Percentiles rank a stretch among this genome's conserved stretches.
These are phyloP conservation scores for Lasius platythorax DNA, from an alignment of 2,888 invertebrate genomes.

Conservation along the genomic window DNA sequence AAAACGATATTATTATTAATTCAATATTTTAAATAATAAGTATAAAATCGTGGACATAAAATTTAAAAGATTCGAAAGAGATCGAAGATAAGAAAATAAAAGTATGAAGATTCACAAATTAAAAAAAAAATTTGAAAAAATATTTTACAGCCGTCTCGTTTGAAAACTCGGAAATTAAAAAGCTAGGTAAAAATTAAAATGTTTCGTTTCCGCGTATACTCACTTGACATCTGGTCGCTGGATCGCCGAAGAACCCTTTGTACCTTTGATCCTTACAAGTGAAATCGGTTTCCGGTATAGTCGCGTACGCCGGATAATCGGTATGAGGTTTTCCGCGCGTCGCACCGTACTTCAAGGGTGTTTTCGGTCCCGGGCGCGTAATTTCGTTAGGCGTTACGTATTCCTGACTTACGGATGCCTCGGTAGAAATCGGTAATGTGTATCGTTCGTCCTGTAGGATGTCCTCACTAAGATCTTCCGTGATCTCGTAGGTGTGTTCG, in stretches of 20 bases:
- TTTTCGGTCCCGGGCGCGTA: slow-evolving; percentile 41
- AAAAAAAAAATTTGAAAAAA: background rate
- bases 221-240: slow-evolving; percentile 95
- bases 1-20: slow-evolving; percentile 53
- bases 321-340: slow-evolving; percentile 89
- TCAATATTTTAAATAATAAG: slow-evolving; percentile 30
- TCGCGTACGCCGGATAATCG: slow-evolving; percentile 93
- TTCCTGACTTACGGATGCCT: slow-evolving; percentile 59
- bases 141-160: background rate
- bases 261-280: slow-evolving; percentile 94
- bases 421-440: slow-evolving; percentile 70
- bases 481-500: slow-evolving; percentile 76
- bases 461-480: slow-evolving; percentile 75
- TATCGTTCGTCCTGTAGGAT: slow-evolving; percentile 74
- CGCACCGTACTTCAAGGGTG: slow-evolving; percentile 82
- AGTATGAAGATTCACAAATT: background rate
- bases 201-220: slow-evolving; percentile 1
- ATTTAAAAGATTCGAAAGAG: background rate
- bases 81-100: background rate
- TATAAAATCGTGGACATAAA: slow-evolving; percentile 13
- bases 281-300: slow-evolving; percentile 92
- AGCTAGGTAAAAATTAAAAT: background rate
- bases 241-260: slow-evolving; percentile 96
- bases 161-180: background rate
- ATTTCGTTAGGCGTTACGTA: slow-evolving; percentile 71